These are phyloP conservation scores for Spisula subtruncata DNA, from an alignment of 2,888 invertebrate species.

Conservation along the genomic window DNA sequence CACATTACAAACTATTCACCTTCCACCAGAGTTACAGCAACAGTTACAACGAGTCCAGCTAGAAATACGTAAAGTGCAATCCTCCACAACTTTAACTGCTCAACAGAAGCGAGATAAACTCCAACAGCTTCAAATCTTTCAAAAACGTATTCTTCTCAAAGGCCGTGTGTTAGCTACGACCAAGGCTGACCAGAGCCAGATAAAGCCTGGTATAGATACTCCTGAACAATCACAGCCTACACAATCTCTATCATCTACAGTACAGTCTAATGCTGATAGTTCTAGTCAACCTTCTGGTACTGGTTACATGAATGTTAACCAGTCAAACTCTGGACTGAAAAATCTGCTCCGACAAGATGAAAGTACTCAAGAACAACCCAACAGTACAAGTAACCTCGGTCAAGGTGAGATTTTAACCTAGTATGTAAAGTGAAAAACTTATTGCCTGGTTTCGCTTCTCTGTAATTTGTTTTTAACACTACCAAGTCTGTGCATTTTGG, in stretches of 20 bases:
- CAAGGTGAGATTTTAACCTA: constrained; percentile 33
- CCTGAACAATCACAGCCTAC: neutral
- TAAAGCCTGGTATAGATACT: neutral
- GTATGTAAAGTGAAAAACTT: too few relatives aligned
- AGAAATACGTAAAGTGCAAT: constrained; percentile 91
- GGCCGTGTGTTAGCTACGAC: constrained; percentile 90
- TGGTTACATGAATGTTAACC: neutral
- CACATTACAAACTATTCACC: constrained; percentile 73
- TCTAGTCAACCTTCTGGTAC: constrained; percentile 4
- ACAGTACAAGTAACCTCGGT: constrained; percentile 50
- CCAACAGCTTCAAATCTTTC: constrained; percentile 91
- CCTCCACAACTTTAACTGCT: constrained; percentile 89
- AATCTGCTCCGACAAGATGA: constrained; percentile 40
- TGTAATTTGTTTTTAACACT: too few relatives aligned
- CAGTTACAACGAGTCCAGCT: constrained; percentile 90
- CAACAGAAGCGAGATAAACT: constrained; percentile 90
- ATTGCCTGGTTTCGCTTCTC: too few relatives aligned
- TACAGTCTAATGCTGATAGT: constrained; percentile 15
- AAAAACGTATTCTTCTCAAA: constrained; percentile 92
- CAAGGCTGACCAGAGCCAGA: constrained; percentile 58
- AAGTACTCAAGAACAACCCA: constrained; percentile 37
- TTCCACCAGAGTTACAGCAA: constrained; percentile 74
- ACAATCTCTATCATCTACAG: neutral
- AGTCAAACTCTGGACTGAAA: constrained; percentile 32
- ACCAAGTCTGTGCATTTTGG: too few relatives aligned